These are phyloP conservation scores for Pantherophis alleghaniensis DNA, from an alignment of 2,797 vertebrate genomes.

Conservation along the genomic window DNA sequence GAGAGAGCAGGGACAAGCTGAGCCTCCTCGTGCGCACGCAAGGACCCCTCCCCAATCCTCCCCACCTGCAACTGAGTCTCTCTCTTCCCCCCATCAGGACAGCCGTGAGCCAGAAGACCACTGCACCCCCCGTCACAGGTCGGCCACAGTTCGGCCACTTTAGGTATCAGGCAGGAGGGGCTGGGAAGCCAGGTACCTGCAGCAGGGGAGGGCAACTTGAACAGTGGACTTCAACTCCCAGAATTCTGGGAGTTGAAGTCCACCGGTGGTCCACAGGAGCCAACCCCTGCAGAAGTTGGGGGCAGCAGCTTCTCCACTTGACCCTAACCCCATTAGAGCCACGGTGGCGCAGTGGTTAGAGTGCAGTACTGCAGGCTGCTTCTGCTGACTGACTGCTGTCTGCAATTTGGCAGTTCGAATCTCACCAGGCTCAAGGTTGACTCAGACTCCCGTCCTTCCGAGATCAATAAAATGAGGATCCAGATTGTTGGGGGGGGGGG, in stretches of 20 bases:
- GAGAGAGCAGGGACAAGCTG: not conserved
- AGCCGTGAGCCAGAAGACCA: constrained; percentile 53
- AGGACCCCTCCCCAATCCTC: not conserved
- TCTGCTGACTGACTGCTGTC: no score
- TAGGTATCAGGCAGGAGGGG: constrained; percentile 13
- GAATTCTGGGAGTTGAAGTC: not conserved
- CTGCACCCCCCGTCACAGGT: constrained; percentile 33
- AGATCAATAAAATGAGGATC: no score
- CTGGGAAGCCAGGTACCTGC: not conserved
- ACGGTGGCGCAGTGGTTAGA: no score
- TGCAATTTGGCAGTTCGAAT: no score
- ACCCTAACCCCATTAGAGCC: not conserved
- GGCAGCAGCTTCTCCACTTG: not conserved
- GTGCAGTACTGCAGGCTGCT: no score
- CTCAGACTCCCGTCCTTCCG: no score
- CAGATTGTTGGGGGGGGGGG: no score
- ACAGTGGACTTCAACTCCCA: not conserved
- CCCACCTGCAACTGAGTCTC: not conserved
- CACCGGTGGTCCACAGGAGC: not conserved
- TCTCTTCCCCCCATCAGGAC: constrained; percentile 55
- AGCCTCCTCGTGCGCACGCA: not conserved
- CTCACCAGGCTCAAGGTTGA: no score
- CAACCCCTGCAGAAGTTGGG: not conserved
- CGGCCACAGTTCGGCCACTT: not conserved
- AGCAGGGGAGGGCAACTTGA: not conserved